A percentile compares a stretch with the other conserved stretches of the same genome.
phyloP scores from a whole-genome alignment of 2,888 invertebrate species.

The Tuberolachnus salignus region DNA sequence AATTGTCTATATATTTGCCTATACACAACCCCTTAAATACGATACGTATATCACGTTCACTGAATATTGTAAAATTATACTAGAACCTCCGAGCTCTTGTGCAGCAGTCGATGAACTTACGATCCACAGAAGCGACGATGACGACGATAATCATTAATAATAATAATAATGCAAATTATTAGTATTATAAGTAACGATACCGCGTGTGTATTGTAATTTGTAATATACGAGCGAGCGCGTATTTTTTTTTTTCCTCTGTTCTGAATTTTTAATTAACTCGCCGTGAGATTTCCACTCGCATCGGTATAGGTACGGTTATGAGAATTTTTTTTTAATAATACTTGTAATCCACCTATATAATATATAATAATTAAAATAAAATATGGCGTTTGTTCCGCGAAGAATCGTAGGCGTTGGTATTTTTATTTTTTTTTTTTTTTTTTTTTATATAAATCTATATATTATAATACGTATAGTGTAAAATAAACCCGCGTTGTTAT shows the following conservation, averaged over 20 bases:
- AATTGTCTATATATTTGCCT: too few relatives aligned
- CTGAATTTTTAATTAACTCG: conserved; percentile 41
- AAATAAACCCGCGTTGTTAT: too few relatives aligned
- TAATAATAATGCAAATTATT: too few relatives aligned
- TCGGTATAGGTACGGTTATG: too few relatives aligned
- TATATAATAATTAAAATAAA: neutral
- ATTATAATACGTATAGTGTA: too few relatives aligned
- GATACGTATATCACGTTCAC: too few relatives aligned
- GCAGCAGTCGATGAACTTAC: conserved; percentile 38
- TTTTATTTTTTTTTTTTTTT: too few relatives aligned
- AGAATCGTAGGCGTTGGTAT: neutral
- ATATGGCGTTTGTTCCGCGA: too few relatives aligned
- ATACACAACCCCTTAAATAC: too few relatives aligned
- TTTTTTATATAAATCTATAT: too few relatives aligned
- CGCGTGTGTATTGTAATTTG: neutral
- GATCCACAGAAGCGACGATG: neutral
- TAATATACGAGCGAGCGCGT: neutral
- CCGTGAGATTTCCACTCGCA: conserved; percentile 32
- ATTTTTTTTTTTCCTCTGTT: neutral
- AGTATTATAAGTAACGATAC: conserved; percentile 1
- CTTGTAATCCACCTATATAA: neutral
- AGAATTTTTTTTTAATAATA: conserved; percentile 6
- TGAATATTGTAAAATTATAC: too few relatives aligned
- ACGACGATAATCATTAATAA: neutral
- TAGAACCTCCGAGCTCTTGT: too few relatives aligned